These are phyloP conservation scores for Leguminivora glycinivorella DNA, from an alignment of 1,140 invertebrate species.

Conservation along the genomic window DNA sequence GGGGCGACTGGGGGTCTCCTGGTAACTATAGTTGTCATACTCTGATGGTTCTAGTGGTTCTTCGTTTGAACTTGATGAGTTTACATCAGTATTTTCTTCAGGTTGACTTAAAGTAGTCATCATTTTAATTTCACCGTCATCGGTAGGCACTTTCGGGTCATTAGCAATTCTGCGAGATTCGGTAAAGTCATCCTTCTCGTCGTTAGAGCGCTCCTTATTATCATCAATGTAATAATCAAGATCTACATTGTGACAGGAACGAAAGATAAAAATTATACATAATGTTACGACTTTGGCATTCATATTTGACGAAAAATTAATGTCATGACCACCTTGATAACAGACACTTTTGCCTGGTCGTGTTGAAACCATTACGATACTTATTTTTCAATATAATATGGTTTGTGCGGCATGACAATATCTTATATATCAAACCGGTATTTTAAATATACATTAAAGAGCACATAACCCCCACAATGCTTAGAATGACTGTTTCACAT, in stretches of 20 bases:
- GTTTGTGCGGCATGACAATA: not conserved
- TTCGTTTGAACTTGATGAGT: not conserved
- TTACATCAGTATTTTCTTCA: not conserved
- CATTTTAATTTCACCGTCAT: not conserved
- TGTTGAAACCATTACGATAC: too few species aligned
- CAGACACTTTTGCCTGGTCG: not conserved
- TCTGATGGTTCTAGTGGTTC: not conserved
- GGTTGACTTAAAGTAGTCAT: not conserved
- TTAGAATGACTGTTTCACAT: not conserved
- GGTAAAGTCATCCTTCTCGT: not conserved
- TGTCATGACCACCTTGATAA: not conserved
- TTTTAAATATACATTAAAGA: too few species aligned
- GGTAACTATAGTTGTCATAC: not conserved
- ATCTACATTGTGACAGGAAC: not conserved
- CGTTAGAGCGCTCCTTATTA: not conserved
- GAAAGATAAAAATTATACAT: not conserved
- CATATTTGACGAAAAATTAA: not conserved
- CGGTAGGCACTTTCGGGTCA: not conserved
- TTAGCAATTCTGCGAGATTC: slow-evolving; percentile 7
- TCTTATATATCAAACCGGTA: not conserved
- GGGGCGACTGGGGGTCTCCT: not conserved
- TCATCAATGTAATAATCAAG: slow-evolving; percentile 15
- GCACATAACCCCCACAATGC: too few species aligned
- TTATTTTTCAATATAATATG: too few species aligned
- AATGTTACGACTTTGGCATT: slow-evolving; percentile 1